These are phyloP conservation scores for Drosophila burlai DNA, from an alignment of 1,140 invertebrate species.

Conservation along the genomic window DNA sequence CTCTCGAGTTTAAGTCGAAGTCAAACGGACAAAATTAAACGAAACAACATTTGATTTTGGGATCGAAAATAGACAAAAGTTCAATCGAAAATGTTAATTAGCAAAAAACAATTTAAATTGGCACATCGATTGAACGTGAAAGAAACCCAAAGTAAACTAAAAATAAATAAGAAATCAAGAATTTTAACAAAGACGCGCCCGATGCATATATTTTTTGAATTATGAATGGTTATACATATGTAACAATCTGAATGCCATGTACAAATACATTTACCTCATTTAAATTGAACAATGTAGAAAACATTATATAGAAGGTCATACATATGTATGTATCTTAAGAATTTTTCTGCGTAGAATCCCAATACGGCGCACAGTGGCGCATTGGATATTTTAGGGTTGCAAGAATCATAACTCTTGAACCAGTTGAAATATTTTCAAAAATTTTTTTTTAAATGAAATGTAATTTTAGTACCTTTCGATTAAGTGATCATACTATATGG, in stretches of 20 bases:
- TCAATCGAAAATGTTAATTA: slow-evolving; percentile 1
- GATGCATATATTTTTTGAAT: not conserved
- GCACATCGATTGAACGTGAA: not conserved
- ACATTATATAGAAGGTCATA: no score
- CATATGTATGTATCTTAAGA: no score
- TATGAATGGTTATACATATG: no score
- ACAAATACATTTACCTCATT: not conserved
- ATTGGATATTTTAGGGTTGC: no score
- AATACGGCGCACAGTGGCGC: no score
- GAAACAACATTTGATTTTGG: not conserved
- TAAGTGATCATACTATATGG: no score
- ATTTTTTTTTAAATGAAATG: no score
- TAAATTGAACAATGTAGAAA: no score
- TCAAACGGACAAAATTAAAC: not conserved
- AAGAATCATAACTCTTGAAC: no score
- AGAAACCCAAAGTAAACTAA: not conserved
- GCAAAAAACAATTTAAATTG: not conserved
- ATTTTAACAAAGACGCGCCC: not conserved
- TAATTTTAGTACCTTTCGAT: no score
- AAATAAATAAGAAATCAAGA: not conserved
- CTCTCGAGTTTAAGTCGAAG: not conserved
- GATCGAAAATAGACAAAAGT: slow-evolving; percentile 4
- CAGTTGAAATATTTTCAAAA: no score
- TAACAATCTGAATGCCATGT: not conserved
- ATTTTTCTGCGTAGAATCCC: no score